Conservation (phyloP, 2,797 vertebrate species). For the Glyptemys insculpta region DNA sequence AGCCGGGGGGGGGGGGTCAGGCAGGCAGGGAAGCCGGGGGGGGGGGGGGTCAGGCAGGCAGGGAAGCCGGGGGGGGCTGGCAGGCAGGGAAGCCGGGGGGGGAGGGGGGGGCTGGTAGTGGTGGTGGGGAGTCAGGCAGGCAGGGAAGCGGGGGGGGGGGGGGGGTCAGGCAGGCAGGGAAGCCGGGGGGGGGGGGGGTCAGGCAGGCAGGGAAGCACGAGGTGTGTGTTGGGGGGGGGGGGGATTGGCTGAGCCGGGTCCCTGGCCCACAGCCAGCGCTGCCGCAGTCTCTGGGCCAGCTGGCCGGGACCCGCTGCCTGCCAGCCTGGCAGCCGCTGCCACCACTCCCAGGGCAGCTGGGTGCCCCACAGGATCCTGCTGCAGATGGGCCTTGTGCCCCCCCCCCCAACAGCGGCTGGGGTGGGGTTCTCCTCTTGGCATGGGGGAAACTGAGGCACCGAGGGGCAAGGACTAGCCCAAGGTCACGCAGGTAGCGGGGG, state of each 20-base stretch:
- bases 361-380: background rate
- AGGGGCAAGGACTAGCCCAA: background rate
- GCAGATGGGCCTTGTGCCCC: background rate
- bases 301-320: background rate
- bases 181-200: too few species aligned
- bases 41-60: background rate
- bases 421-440: background rate
- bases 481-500: background rate
- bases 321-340: too few species aligned
- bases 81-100: background rate
- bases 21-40: background rate
- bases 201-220: background rate
- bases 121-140: too few species aligned
- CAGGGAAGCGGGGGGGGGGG: background rate
- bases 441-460: background rate
- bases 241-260: background rate
- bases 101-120: too few species aligned
- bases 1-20: too few species aligned
- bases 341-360: background rate
- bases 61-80: background rate
- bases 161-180: too few species aligned
- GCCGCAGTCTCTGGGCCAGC: background rate
- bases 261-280: background rate
- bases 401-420: background rate
- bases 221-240: background rate